Base-by-base conservation (phyloP, 2,113 vertebrate species). In the Tauraco erythrolophus region DNA sequence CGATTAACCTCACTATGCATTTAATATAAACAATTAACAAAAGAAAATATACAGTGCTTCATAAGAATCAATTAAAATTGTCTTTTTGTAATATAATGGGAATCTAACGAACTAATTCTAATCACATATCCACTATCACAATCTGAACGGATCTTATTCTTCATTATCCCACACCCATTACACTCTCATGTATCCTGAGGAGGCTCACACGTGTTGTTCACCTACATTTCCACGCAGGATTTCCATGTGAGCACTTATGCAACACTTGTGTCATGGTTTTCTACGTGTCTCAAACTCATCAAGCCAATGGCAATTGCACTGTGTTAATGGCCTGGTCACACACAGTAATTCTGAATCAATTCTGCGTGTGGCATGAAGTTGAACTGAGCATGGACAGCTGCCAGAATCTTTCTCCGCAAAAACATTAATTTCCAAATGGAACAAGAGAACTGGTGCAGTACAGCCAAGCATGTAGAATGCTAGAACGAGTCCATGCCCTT, bases 1-100 rank as follows among this genome's bases (percentile, higher is more conserved):
- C 92, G 93, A 96, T 94, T 97, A 95, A 87, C 80, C 64, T 89
- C 43, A 35, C 78, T 88, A 83, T 93, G 91, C 74, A 79, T 79
- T 94, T 97, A 90, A 92, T 78, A 92, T 78, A 94, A 97, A 87
- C 78, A 95, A 66, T 92, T 96, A 97, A 66, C 58, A 61, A 97
- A 78, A 76, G n/a, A 94, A 92, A 85, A 60, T 51, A 92, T 87
- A 90, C 88, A 94, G 24, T 30, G 58, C 64, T 94, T 86, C 39
- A 28, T 82, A 87, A 79, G 81, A 89, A 75, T 57, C 30, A 84
- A 93, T 93, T 93, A 91, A 68, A 95, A 60, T 41, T 78, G 60
- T 62, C 54, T 88, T 93, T 96, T 84, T 81, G 56, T 37, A 66
- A 51, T 2, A 7, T 82, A 89, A 91, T 33, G 66, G 53, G 72